A percentile compares a stretch with the other conserved stretches of the same genome.
Conservation (phyloP, 2,797 vertebrate genomes). For the Todus mexicanus region DNA sequence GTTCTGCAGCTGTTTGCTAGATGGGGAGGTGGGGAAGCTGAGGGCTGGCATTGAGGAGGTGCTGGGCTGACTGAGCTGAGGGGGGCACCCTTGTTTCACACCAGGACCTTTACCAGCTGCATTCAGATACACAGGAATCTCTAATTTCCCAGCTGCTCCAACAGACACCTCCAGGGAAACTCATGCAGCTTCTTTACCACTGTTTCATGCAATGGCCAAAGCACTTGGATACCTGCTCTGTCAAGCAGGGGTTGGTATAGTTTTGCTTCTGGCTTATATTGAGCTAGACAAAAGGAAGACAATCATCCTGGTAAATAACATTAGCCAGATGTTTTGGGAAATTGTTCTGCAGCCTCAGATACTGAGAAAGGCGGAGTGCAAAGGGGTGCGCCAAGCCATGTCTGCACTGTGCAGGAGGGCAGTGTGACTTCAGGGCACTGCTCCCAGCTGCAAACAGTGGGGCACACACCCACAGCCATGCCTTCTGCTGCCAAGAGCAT, state of each 20-base stretch:
- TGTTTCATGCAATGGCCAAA: not conserved
- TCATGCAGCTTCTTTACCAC: not conserved
- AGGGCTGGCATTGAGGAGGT: rapidly evolving
- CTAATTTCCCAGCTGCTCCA: not conserved
- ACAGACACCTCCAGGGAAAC: not conserved
- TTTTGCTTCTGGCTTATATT: not conserved
- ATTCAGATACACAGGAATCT: not conserved
- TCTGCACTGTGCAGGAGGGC: not conserved
- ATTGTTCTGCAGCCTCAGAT: not conserved
- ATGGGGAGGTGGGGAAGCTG: not conserved
- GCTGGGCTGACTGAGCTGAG: not conserved
- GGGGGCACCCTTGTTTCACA: not conserved
- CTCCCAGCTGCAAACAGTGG: rapidly evolving
- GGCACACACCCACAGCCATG: rapidly evolving
- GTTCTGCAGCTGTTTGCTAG: rapidly evolving
- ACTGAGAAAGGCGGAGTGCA: not conserved
- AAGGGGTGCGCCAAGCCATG: rapidly evolving
- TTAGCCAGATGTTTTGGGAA: not conserved
- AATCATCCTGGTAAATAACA: not conserved
- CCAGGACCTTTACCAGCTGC: not conserved
- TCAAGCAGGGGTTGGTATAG: not conserved
- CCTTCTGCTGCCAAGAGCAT: not conserved
- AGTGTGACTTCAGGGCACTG: not conserved
- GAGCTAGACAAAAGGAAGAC: not conserved
- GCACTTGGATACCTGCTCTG: not conserved